A percentile compares a stretch with the other conserved stretches of the same genome.
Evolutionary conservation across 2,797 vertebrate species (phyloP).

Genomic region (Sebastolobus altivelis): DNA sequence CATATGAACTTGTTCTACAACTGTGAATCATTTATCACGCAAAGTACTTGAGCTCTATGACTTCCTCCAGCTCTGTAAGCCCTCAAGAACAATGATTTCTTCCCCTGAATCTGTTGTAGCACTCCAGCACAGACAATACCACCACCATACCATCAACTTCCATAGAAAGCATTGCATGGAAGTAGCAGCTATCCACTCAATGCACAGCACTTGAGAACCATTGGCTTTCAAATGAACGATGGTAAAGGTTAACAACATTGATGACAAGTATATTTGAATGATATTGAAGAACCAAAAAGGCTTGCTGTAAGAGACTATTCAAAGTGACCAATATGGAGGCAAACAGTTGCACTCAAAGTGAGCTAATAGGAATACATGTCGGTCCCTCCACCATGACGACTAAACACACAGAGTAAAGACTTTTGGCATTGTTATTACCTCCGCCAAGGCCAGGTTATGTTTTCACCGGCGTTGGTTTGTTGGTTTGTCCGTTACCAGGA

Average conservation of each 20-base stretch:
- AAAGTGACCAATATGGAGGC: neutral
- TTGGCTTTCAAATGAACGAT: neutral
- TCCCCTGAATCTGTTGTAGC: constrained; percentile 42
- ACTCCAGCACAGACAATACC: constrained; percentile 9
- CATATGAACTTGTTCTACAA: constrained; percentile 26
- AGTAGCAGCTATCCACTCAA: neutral
- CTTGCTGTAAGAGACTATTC: neutral
- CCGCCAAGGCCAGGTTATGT: too few relatives aligned
- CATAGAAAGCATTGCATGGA: neutral
- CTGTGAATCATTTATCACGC: constrained; percentile 52
- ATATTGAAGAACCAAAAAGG: neutral
- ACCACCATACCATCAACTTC: neutral
- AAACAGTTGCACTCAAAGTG: neutral
- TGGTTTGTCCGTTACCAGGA: too few relatives aligned
- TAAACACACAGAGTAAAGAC: neutral
- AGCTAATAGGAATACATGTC: neutral
- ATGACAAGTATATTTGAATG: neutral
- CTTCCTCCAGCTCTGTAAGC: constrained; percentile 38
- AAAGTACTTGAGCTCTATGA: constrained; percentile 27
- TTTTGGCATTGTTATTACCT: too few relatives aligned
- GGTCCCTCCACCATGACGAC: neutral
- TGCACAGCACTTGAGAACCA: neutral
- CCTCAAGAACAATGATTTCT: constrained; percentile 38
- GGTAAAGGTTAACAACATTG: constrained; percentile 7
- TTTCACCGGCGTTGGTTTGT: too few relatives aligned